Percentiles rank a stretch among this genome's conserved stretches.
These are phyloP conservation scores for Bambusicola thoracicus DNA, from an alignment of 2,113 vertebrate genomes.

Conservation along the genomic window DNA sequence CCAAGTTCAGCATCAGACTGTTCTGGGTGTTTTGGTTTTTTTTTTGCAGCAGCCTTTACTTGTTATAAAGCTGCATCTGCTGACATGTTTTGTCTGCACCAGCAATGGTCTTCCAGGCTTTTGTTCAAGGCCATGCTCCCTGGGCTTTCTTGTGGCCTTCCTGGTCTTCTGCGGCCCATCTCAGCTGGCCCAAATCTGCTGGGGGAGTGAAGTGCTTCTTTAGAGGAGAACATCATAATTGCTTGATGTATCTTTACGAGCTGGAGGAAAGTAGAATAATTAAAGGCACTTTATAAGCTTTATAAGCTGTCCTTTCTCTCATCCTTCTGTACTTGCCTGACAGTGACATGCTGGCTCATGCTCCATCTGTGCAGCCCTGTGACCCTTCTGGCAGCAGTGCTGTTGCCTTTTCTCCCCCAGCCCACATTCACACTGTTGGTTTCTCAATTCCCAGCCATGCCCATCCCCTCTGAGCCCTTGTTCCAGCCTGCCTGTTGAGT, in stretches of 20 bases:
- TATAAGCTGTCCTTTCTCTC: slow-evolving; percentile 3
- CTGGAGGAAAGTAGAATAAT: background rate
- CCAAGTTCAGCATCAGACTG: background rate
- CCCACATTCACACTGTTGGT: background rate
- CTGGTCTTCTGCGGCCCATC: background rate
- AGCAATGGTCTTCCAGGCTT: background rate
- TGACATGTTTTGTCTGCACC: slow-evolving; percentile 3
- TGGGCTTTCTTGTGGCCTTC: background rate
- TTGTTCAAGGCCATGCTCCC: background rate
- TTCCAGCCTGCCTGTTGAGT: background rate
- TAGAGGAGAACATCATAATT: background rate
- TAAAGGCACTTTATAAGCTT: background rate
- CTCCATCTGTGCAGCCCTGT: background rate
- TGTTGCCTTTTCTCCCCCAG: background rate
- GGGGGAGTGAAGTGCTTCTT: background rate
- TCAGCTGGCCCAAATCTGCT: background rate
- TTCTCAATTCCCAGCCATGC: background rate
- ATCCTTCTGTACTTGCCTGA: background rate
- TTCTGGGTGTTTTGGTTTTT: background rate
- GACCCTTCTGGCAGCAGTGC: background rate
- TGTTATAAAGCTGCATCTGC: background rate
- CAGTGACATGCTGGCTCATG: background rate
- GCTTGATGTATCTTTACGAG: background rate
- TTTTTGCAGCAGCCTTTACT: background rate
- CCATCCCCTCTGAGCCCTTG: background rate